Conservation (phyloP, 2,888 invertebrate species). For the Neoitamus cyanurus region DNA sequence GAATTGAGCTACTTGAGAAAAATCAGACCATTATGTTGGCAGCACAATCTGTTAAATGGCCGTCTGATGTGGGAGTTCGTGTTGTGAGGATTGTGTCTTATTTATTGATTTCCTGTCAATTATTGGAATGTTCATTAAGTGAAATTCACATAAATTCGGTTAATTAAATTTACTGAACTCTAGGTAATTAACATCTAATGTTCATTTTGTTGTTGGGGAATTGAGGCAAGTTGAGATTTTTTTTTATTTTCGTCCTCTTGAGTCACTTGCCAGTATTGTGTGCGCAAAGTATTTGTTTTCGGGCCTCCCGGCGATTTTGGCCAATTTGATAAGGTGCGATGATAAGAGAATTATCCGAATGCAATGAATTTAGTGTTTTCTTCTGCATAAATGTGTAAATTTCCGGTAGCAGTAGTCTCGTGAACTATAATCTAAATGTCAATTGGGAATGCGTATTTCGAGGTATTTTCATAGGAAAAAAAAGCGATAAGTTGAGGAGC, state of each 20-base stretch:
- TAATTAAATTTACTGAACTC: not conserved
- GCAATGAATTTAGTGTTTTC: not conserved
- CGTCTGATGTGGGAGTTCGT: slow-evolving; percentile 22
- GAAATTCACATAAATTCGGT: not conserved
- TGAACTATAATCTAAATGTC: not conserved
- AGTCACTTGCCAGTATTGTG: slow-evolving; percentile 6
- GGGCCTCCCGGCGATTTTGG: not conserved
- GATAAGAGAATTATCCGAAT: not conserved
- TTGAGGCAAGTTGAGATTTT: not conserved
- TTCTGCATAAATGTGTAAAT: not conserved
- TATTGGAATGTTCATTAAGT: not conserved
- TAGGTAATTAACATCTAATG: not conserved
- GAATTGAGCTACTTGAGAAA: not conserved
- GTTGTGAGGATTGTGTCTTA: not conserved
- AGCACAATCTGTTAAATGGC: slow-evolving; percentile 33
- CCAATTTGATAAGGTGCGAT: slow-evolving; percentile 4
- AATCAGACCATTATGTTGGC: not conserved
- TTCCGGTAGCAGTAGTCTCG: not conserved
- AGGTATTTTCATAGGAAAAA: not conserved
- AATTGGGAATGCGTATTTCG: not conserved
- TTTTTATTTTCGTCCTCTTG: slow-evolving; percentile 18
- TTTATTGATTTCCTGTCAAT: slow-evolving; percentile 30
- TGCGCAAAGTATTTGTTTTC: not conserved
- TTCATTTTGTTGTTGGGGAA: not conserved
- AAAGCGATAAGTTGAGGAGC: not conserved